Evolutionary conservation across 2,888 invertebrate genomes (phyloP), one percentile per base, ranked within the genome.

Genomic region (Lithophane semibrunnea): DNA sequence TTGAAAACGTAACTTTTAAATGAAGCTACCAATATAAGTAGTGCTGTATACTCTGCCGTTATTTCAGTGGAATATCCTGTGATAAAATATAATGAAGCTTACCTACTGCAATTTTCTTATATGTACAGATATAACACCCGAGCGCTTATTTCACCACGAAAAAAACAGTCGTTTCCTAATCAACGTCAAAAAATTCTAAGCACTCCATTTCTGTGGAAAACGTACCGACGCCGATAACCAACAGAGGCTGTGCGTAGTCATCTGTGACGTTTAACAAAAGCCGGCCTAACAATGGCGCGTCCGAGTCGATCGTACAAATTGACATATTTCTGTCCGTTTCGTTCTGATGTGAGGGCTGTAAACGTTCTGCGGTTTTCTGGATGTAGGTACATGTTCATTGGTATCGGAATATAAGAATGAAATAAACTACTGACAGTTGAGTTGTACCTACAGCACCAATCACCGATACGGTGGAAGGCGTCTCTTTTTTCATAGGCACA

Each of bases 321-420:
- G 89, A 89, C 85, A 77, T 84, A 86, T 90, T 84, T 81, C 83
- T 80, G 73, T 72, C 81, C 75, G 76, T 75, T 83, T 68, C 79
- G 64, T 82, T 75, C 84, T 82, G 74, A 77, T 81, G 60, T 64
- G 54, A 29, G n/a, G 18, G 60, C 54, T 58, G 12, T 24, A 58
- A 73, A 70, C 44, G 21, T 54, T 42, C 49, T 54, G 47, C 7
- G 49, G 24, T 66, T 84, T 70, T 56, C 37, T 63, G 18, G 3
- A 56, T 63, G 29, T 10, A 18, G 4, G 29, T 44, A n/a, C 16
- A 7, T 47, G 58, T n/a, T 37, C 18, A 2, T n/a, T 21, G 0
- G 12, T 58, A 16, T 42, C 2, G 12, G 9, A 82, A 75, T 82
- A 52, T 44, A n/a, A 63, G 13, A 64, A 74, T 56, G 18, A 64